Conservation (phyloP, 1,140 invertebrate species). For the Cydia splendana region DNA sequence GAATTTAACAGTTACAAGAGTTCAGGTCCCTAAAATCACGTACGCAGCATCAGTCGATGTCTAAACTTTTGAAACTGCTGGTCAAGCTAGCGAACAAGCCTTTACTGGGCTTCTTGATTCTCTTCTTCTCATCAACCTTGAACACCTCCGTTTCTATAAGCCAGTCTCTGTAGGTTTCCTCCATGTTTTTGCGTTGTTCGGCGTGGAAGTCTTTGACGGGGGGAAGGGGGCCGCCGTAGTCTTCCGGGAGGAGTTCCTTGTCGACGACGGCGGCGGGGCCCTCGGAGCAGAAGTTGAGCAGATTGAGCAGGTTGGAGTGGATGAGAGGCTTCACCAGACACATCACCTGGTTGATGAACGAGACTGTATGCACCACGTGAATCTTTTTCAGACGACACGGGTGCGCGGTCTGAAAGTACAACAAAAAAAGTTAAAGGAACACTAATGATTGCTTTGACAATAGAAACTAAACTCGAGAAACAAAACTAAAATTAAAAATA, state of each 20-base stretch:
- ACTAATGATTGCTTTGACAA: no score
- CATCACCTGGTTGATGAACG: slow-evolving; percentile 83
- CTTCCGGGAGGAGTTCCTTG: slow-evolving; percentile 72
- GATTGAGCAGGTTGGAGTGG: slow-evolving; percentile 79
- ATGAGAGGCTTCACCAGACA: slow-evolving; percentile 81
- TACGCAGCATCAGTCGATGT: slow-evolving; percentile 65
- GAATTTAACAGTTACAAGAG: not conserved
- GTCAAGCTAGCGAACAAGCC: slow-evolving; percentile 76
- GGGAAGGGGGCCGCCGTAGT: slow-evolving; percentile 74
- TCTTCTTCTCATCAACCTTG: slow-evolving; percentile 76
- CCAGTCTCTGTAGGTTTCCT: slow-evolving; percentile 76
- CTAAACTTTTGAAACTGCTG: slow-evolving; percentile 71
- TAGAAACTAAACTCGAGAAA: no score
- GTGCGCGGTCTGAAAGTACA: slow-evolving; percentile 80
- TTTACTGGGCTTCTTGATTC: slow-evolving; percentile 75
- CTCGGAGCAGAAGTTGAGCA: slow-evolving; percentile 79
- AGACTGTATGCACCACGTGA: slow-evolving; percentile 81
- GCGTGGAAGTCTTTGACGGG: slow-evolving; percentile 73
- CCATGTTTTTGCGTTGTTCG: slow-evolving; percentile 75
- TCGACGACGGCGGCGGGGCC: slow-evolving; percentile 74
- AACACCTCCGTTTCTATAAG: slow-evolving; percentile 74
- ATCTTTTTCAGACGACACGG: slow-evolving; percentile 81
- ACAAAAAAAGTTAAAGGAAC: slow-evolving; percentile 4
- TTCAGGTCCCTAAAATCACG: slow-evolving; percentile 44
- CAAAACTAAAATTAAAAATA: no score